Percentiles rank a stretch among this genome's conserved stretches.
Evolutionary conservation across 2,888 invertebrate species (phyloP).

Genomic region (Torymus tubicola): DNA sequence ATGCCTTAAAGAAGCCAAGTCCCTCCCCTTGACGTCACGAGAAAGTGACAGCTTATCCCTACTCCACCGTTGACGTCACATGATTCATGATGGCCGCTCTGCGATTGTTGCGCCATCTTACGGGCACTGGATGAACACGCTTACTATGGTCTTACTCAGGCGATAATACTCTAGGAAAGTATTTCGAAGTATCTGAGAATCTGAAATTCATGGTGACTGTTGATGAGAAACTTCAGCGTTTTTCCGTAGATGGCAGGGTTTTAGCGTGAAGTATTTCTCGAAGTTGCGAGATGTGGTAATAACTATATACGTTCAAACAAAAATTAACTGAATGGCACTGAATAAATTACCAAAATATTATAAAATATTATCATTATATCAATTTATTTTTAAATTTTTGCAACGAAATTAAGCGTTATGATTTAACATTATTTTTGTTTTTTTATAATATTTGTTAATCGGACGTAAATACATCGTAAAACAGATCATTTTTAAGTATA

Average conservation of each 20-base stretch:
- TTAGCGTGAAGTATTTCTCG: not conserved
- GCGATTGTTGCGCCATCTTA: slow-evolving; percentile 30
- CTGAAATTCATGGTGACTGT: not conserved
- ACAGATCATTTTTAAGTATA: no score
- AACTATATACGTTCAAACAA: no score
- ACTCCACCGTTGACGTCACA: slow-evolving; percentile 48
- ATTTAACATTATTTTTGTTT: no score
- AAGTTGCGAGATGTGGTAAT: not conserved
- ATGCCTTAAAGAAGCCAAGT: slow-evolving; percentile 47
- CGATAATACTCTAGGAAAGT: slow-evolving; percentile 32
- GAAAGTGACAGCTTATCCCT: no score
- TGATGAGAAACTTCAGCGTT: slow-evolving; percentile 33
- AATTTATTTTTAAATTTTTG: no score
- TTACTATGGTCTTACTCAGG: not conserved
- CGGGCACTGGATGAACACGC: not conserved
- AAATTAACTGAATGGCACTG: not conserved
- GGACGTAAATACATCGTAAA: no score
- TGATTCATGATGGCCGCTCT: slow-evolving; percentile 72
- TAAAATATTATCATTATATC: no score
- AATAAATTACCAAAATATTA: no score
- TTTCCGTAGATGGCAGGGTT: slow-evolving; percentile 62
- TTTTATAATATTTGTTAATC: no score
- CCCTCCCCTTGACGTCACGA: slow-evolving; percentile 60
- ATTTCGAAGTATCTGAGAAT: not conserved
- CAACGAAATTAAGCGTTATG: no score